These are phyloP conservation scores for Spheniscus humboldti DNA, from an alignment of 2,797 vertebrate species.

Conservation along the genomic window DNA sequence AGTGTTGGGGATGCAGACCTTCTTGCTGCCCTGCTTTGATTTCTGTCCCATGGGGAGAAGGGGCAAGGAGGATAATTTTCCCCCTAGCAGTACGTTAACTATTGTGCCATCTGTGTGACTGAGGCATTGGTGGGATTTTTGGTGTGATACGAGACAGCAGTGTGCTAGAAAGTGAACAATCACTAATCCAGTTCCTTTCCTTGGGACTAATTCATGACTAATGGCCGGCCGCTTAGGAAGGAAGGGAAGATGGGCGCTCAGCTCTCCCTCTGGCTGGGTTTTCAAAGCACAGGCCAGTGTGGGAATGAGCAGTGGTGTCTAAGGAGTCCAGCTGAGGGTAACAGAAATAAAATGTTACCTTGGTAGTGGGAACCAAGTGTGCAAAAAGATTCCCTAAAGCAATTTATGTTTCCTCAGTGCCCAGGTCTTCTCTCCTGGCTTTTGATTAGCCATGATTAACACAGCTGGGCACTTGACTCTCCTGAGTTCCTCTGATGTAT, in stretches of 20 bases:
- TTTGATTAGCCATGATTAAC: neutral
- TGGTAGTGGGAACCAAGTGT: neutral
- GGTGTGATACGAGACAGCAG: neutral
- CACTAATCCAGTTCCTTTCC: neutral
- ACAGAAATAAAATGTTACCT: neutral
- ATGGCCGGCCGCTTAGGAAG: fast-evolving
- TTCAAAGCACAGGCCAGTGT: neutral
- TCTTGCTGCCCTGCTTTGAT: neutral
- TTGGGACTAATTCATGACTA: neutral
- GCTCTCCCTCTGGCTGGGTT: neutral
- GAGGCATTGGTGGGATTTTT: neutral
- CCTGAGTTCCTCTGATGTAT: neutral
- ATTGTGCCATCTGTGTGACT: neutral
- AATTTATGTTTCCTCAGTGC: neutral
- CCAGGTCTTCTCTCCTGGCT: neutral
- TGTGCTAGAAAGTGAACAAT: neutral
- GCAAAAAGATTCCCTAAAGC: neutral
- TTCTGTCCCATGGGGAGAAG: neutral
- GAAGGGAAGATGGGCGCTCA: neutral
- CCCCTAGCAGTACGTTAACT: neutral
- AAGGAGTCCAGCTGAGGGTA: neutral
- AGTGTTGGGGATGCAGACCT: neutral
- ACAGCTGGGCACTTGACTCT: fast-evolving
- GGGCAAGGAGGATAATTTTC: neutral
- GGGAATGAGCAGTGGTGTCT: neutral